Evolutionary conservation across 2,113 vertebrate genomes (phyloP), one percentile per base, ranked within the genome.

Genomic region (Actinemys pallida): DNA sequence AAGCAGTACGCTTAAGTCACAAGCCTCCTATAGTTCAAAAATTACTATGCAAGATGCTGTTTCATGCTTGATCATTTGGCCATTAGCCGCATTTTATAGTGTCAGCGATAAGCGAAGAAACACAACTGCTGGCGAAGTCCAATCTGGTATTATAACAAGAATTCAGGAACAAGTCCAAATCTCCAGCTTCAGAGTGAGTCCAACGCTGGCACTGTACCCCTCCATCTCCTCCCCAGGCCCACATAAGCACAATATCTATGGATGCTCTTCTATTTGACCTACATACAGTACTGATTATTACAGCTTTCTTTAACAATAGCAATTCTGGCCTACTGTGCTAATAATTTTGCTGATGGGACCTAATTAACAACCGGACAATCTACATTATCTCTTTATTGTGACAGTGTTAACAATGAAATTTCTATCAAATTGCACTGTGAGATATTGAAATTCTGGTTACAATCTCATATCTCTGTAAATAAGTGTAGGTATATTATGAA

Each of bases 241-340:
- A 86, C 76, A 95, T 82, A 62, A 90, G 91, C 45, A 22, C 22
- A 31, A 89, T 27, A 93, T 95, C 94, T 96, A 87, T 95, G 92
- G 94, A 88, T 69, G 2, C 94, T 87, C 93, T 90, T 84, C 97
- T 98, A 81, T 93, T 94, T 97, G 97, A 97, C 97, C 98, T 94
- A 97, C 93, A 98, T 98, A 96, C 94, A 75, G 35, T 31, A 96
- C 89, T 95, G 96, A 97, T 97, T 97, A 97, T 90, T 91, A 95
- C 78, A 90, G 93, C 84, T 95, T 97, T 95, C 92, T 88, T 93
- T 96, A 96, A 96, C 96, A 85, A 39, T 56, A 96, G 52, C 88
- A 92, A 88, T 85, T 96, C 96, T 96, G 89, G 96, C 94, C 97
- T 90, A 97, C 93, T 96, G 87, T 72, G 90, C 90, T 97, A 97